Percentiles rank a stretch among this genome's conserved stretches.
Conservation (phyloP, 1,140 invertebrate genomes). For the Kradibia gibbosae region DNA sequence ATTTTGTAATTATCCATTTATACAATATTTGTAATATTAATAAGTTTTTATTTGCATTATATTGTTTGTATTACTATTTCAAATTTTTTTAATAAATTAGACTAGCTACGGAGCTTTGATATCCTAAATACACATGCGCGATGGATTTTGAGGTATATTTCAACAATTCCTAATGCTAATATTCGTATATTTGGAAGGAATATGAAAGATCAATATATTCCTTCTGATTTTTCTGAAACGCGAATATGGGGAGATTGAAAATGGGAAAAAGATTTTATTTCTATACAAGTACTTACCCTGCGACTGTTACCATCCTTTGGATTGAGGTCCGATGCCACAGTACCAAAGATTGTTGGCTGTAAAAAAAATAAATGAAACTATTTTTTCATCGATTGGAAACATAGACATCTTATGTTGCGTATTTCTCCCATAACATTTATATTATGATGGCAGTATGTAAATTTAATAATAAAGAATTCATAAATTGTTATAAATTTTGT, state of each 20-base stretch:
- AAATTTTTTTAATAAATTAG: no score
- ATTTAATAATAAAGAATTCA: background rate
- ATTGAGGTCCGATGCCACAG: conserved; percentile 76
- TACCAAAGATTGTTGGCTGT: conserved; percentile 79
- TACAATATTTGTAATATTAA: no score
- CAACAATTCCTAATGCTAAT: background rate
- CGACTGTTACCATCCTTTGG: conserved; percentile 75
- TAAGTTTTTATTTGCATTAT: no score
- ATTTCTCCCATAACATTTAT: no score
- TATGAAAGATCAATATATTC: background rate
- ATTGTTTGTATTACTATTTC: no score
- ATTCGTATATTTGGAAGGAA: background rate
- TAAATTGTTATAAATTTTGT: background rate
- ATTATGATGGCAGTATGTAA: background rate
- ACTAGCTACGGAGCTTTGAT: background rate
- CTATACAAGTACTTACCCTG: conserved; percentile 69
- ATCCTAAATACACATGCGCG: background rate
- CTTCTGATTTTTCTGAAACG: background rate
- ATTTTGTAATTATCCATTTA: no score
- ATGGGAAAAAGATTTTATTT: background rate
- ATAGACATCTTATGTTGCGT: background rate
- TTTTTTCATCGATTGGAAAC: background rate
- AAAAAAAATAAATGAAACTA: conserved; percentile 61
- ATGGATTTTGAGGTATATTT: background rate
- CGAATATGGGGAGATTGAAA: conserved; percentile 1